Percentiles rank a stretch among this genome's conserved stretches.
These are phyloP conservation scores for Pygoscelis adeliae DNA, from an alignment of 2,113 vertebrate genomes.

Conservation along the genomic window DNA sequence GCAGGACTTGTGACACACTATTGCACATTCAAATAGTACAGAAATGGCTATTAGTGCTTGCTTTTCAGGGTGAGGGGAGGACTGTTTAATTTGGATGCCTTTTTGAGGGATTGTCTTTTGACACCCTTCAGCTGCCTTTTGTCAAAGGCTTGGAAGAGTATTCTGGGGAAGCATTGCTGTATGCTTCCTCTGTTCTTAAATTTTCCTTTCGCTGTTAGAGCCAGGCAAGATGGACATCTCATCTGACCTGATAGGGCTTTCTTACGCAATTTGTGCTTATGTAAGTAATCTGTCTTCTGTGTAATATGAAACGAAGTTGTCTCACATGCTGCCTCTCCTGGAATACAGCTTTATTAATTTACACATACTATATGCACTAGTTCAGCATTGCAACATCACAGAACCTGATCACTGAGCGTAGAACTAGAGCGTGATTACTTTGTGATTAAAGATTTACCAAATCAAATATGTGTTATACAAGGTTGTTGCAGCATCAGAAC, in stretches of 20 bases:
- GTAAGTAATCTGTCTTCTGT: slow-evolving; percentile 32
- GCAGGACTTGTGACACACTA: neutral
- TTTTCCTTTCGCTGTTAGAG: neutral
- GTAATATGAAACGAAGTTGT: neutral
- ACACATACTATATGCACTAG: neutral
- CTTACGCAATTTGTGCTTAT: slow-evolving; percentile 23
- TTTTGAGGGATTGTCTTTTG: neutral
- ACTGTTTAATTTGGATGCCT: neutral
- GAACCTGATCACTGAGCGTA: slow-evolving; percentile 16
- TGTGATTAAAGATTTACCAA: slow-evolving; percentile 27
- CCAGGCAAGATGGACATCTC: neutral
- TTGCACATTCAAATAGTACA: neutral
- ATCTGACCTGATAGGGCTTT: neutral
- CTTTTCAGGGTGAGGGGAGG: neutral
- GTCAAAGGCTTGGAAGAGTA: neutral
- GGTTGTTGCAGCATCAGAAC: neutral
- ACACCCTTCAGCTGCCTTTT: neutral
- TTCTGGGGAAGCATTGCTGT: neutral
- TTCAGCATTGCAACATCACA: slow-evolving; percentile 6
- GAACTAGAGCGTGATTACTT: neutral
- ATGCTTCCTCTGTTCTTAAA: neutral
- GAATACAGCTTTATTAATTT: slow-evolving; percentile 37
- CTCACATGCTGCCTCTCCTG: neutral
- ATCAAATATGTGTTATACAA: neutral
- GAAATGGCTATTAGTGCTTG: neutral